phyloP scores from a whole-genome alignment of 2,888 invertebrate genomes.

The Drosophila mercatorum region DNA sequence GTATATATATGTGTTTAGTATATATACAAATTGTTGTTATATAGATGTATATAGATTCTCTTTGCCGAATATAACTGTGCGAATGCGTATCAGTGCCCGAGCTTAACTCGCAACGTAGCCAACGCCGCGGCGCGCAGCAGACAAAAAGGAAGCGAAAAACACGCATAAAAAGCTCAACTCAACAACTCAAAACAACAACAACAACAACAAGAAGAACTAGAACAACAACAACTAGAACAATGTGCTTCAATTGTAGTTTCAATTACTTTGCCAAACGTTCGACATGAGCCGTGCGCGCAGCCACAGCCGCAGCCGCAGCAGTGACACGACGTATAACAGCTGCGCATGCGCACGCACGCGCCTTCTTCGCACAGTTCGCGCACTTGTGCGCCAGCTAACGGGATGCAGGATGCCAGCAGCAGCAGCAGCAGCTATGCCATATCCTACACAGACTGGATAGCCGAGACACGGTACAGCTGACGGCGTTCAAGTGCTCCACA shows the following conservation, averaged over 20 bases:
- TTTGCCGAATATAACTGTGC: constrained; percentile 46
- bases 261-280: constrained; percentile 31
- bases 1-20: constrained; percentile 32
- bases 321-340: constrained; percentile 17
- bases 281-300: constrained; percentile 17
- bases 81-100: constrained; percentile 50
- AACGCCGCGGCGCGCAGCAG: constrained; percentile 30
- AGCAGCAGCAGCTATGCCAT: constrained; percentile 79
- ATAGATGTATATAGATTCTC: constrained; percentile 25
- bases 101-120: constrained; percentile 36
- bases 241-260: constrained; percentile 37
- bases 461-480: constrained; percentile 82
- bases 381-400: constrained; percentile 16
- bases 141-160: constrained; percentile 11
- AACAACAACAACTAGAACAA: not conserved
- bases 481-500: constrained; percentile 31
- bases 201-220: not conserved
- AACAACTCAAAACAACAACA: not conserved
- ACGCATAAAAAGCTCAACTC: constrained; percentile 17
- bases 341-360: constrained; percentile 22
- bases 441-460: constrained; percentile 85
- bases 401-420: constrained; percentile 83
- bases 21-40: constrained; percentile 3
- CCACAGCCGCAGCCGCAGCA: not conserved
- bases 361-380: not conserved